phyloP scores from a whole-genome alignment of 2,113 vertebrate genomes.

The Falcunculus frontatus region DNA sequence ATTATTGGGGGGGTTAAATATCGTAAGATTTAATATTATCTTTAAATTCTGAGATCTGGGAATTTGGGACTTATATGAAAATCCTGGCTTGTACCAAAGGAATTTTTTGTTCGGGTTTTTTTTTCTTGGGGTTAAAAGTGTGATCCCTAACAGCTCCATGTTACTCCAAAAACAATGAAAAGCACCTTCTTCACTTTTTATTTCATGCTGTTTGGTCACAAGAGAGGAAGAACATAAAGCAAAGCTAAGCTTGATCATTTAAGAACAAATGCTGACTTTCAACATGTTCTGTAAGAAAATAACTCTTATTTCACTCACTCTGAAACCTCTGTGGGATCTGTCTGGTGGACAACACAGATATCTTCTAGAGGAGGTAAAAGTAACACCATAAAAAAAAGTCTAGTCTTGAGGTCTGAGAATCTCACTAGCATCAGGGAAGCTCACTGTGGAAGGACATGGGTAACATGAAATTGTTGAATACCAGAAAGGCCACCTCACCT shows the following conservation, averaged over 20 bases:
- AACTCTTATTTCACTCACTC: background rate
- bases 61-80: background rate
- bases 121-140: background rate
- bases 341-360: background rate
- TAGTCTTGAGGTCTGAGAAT: background rate
- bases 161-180: background rate
- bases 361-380: background rate
- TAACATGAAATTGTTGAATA: background rate
- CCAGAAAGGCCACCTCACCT: background rate
- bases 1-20: background rate
- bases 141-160: background rate
- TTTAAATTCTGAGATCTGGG: background rate
- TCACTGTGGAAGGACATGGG: background rate
- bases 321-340: background rate
- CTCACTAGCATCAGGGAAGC: background rate
- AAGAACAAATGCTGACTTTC: background rate
- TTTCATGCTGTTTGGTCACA: background rate
- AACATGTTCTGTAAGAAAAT: background rate
- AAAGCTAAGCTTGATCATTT: background rate
- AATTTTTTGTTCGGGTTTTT: background rate
- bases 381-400: background rate
- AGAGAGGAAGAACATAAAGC: background rate
- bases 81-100: background rate
- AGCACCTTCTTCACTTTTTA: background rate
- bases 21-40: background rate